phyloP scores from a whole-genome alignment of 2,113 vertebrate genomes.

The Aptenodytes patagonicus region DNA sequence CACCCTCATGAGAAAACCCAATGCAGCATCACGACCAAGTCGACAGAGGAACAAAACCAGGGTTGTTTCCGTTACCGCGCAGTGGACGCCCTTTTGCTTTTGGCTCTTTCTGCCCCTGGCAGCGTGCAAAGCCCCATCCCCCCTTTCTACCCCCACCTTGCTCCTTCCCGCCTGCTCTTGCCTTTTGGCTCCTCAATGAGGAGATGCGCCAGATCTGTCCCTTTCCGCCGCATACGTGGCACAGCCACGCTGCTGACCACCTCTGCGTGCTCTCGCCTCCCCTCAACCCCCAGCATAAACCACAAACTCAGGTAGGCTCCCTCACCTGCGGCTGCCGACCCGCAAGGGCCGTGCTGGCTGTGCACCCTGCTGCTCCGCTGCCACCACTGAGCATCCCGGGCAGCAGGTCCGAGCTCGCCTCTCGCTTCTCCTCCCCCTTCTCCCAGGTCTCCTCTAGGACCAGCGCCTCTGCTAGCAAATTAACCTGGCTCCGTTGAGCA shows the following conservation, averaged over 20 bases:
- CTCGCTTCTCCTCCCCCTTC: not conserved
- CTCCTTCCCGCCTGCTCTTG: not conserved
- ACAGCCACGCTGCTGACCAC: not conserved
- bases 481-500: not conserved
- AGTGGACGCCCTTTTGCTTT: not conserved
- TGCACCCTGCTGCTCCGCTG: not conserved
- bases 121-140: fast-evolving
- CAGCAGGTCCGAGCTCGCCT: fast-evolving
- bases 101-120: not conserved
- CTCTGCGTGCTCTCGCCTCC: not conserved
- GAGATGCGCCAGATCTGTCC: fast-evolving
- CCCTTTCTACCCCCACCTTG: not conserved
- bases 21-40: fast-evolving
- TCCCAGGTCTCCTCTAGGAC: not conserved
- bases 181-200: not conserved
- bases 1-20: not conserved
- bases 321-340: not conserved
- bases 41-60: not conserved
- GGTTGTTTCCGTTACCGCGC: fast-evolving
- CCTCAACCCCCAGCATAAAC: too few relatives aligned
- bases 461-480: not conserved
- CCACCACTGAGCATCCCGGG: not conserved
- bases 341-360: fast-evolving
- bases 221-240: fast-evolving
- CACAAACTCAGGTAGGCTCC: not conserved